phyloP scores from a whole-genome alignment of 2,888 invertebrate genomes.

The Zaprionus lineosus region DNA sequence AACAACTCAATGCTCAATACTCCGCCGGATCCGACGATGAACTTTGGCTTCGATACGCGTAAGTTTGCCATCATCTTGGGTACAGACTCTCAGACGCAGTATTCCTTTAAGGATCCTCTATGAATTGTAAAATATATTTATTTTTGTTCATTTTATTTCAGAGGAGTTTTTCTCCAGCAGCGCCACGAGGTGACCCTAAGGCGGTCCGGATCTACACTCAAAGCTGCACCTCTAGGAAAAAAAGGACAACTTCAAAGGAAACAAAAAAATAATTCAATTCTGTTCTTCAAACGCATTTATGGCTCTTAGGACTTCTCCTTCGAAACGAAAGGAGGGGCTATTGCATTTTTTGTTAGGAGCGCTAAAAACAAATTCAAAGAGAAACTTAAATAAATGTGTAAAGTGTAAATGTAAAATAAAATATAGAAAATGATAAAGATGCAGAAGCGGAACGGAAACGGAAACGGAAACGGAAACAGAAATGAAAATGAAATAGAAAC shows the following conservation, averaged over 20 bases:
- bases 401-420: constrained; percentile 51
- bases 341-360: constrained; percentile 33
- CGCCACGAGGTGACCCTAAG: constrained; percentile 88
- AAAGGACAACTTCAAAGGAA: constrained; percentile 21
- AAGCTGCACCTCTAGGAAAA: constrained; percentile 21
- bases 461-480: too few relatives aligned
- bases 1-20: constrained; percentile 80
- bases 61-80: constrained; percentile 66
- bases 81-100: too few relatives aligned
- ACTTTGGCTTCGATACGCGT: constrained; percentile 82
- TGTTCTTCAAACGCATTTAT: constrained; percentile 64
- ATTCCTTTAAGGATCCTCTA: too few relatives aligned
- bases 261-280: constrained; percentile 21
- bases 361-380: constrained; percentile 13
- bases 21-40: constrained; percentile 81
- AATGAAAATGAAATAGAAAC: too few relatives aligned
- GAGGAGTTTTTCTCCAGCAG: constrained; percentile 90
- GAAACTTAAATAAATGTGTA: constrained; percentile 32
- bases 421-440: constrained; percentile 1
- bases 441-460: too few relatives aligned
- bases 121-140: constrained; percentile 1
- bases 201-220: constrained; percentile 72
- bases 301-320: constrained; percentile 48
- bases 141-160: constrained; percentile 38
- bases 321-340: constrained; percentile 16